Base-by-base conservation (phyloP, 2,113 vertebrate species). In the Burhinus bistriatus region DNA sequence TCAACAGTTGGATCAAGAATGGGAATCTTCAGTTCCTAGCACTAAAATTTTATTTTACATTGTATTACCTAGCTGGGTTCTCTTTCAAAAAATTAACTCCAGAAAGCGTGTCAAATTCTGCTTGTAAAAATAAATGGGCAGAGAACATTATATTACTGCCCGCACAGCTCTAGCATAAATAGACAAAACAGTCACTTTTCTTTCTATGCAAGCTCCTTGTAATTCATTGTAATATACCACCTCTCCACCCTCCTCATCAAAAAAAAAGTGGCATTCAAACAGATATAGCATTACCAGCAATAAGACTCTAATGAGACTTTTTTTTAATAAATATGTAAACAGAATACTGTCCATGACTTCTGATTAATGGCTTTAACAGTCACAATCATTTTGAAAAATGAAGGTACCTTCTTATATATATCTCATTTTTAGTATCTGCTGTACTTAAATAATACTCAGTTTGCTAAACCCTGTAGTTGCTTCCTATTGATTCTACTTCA, bases 41-140 rank as follows among this genome's bases (percentile, higher is more conserved):
- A 86, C 29, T n/a, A n/a, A 22, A 21, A 70, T 58, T 96, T 89
- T 87, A 80, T 89, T 96, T 95, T 93, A 36, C 21, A 49, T 49
- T 94, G 11, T 69, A 77, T 64, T 81, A 57, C 36, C 52, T 57
- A 59, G 30, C 47, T 72, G n/a, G 25, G 26, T 91, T 65, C 25
- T 54, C 66, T 89, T 96, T 44, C 0, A 83, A 91, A 95, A 96
- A 91, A 40, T 5, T 76, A 45, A 18, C 52, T 91, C 72, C 59
- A 80, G 91, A 96, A 86, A 72, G 8, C 6, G 5, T 91, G 72
- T 66, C 51, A 89, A 64, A 92, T n/a, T 85, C 8, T 51, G 5
- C 66, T 93, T 94, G 15, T 59, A 90, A 95, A 95, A 95, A 89
- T 71, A 88, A 95, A 86, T n/a, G 45, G 64, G 15, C 34, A 83